These are phyloP conservation scores for Chelidonichthys spinosus DNA, from an alignment of 2,797 vertebrate genomes.

Conservation along the genomic window DNA sequence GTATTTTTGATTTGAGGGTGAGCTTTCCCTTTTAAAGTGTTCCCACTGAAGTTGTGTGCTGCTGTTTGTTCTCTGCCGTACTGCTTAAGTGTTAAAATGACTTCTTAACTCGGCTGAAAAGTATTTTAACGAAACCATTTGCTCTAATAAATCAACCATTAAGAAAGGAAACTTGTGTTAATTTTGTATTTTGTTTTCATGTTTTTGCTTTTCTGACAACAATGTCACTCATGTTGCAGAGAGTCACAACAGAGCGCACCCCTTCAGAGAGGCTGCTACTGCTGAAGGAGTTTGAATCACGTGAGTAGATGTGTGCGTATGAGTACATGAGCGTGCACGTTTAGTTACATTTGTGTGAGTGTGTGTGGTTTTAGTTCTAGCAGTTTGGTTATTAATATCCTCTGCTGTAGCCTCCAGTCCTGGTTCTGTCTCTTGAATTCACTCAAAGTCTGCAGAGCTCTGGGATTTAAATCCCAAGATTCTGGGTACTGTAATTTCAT, in stretches of 20 bases:
- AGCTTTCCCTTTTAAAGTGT: neutral
- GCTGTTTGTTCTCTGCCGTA: neutral
- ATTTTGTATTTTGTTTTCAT: neutral
- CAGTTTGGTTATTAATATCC: conserved; percentile 68
- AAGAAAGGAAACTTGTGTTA: neutral
- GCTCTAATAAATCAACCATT: neutral
- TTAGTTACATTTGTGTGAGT: conserved; percentile 64
- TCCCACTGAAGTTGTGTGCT: neutral
- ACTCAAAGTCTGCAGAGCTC: conserved; percentile 55
- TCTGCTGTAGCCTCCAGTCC: conserved; percentile 66
- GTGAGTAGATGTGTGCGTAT: conserved; percentile 77
- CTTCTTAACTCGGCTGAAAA: neutral
- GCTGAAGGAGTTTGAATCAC: conserved; percentile 85
- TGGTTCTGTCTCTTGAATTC: conserved; percentile 68
- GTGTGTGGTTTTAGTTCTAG: conserved; percentile 37
- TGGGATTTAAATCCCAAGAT: conserved; percentile 71
- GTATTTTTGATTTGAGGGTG: too few relatives aligned
- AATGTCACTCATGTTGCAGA: conserved; percentile 67
- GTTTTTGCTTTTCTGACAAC: neutral
- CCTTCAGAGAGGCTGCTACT: conserved; percentile 83
- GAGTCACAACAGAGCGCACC: conserved; percentile 79
- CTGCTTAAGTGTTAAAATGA: neutral
- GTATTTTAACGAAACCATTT: neutral
- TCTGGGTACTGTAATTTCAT: conserved; percentile 70
- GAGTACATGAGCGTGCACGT: conserved; percentile 16